Base-by-base conservation (phyloP, 2,113 vertebrate species). In the Paratilapia polleni region DNA sequence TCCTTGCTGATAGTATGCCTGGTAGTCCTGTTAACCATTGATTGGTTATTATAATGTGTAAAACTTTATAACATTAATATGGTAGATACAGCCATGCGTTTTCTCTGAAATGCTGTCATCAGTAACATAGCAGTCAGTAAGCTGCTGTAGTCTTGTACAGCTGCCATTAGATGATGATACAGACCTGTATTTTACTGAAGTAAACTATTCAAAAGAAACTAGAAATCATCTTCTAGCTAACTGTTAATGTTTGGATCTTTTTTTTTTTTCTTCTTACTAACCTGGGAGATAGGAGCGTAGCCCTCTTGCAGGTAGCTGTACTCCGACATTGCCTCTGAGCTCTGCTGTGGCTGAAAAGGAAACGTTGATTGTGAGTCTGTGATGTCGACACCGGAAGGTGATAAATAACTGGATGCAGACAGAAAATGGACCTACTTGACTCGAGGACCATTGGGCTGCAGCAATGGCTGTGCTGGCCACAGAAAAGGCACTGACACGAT, bases 381-480 rank as follows among this genome's bases (percentile, higher is more conserved):
- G 24, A 26, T 8, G 52, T 0, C 8, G 11, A 75, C 14, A 56
- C 4, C 11, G 3, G 43, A 5, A 82, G 26, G 47, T 19, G 38
- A 20, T 5, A 8, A 47, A 59, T 4, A n/a, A 41, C 20, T 9
- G 12, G 26, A 43, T 2, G 3, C 22, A 75, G 20, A 15, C 6
- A 75, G 47, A 41, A 63, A 52, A 49, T 13, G 6, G 43, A 17
- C 31, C 17, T 95, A 99, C 98, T 97, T 99, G 98, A 84, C 96
- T 98, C 36, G 98, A 99, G 0, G 98, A 99, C 98, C 98, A 99
- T 95, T 99, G 98, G 85, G 98, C 98, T 60, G 98, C 98, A 91
- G 98, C 98, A 73, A 99, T 99, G 62, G 98, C 98, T 74, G 98
- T 99, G 87, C 98, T 99, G 57, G 98, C 98, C 82, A 99, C 98